Conservation (phyloP, 2,113 vertebrate species). For the Felis catus region F.catus_Fca126_mat1.0 CM031413.1:30854001-30854500, state of each 20-base stretch:
- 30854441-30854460: not conserved
- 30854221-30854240: conserved; percentile 66
- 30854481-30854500: not conserved
- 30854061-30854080: not conserved
- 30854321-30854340: conserved; percentile 42
- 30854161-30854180: conserved; percentile 67
- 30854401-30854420: not conserved
- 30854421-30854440: conserved; percentile 15
- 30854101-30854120: conserved; percentile 45
- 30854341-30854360: not conserved
- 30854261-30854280: conserved; percentile 43
- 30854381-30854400: conserved; percentile 16
- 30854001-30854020: not conserved
- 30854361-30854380: conserved; percentile 12
- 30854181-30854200: conserved; percentile 63
- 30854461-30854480: not conserved
- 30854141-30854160: conserved; percentile 71
- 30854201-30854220: conserved; percentile 62
- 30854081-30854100: conserved; percentile 23
- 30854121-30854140: conserved; percentile 48
- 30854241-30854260: not conserved
- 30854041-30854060: not conserved
- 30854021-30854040: not conserved
- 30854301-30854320: conserved; percentile 21
- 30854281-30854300: conserved; percentile 25